Evolutionary conservation across 2,797 vertebrate species (phyloP).

Genomic region (Dallia pectoralis): DNA sequence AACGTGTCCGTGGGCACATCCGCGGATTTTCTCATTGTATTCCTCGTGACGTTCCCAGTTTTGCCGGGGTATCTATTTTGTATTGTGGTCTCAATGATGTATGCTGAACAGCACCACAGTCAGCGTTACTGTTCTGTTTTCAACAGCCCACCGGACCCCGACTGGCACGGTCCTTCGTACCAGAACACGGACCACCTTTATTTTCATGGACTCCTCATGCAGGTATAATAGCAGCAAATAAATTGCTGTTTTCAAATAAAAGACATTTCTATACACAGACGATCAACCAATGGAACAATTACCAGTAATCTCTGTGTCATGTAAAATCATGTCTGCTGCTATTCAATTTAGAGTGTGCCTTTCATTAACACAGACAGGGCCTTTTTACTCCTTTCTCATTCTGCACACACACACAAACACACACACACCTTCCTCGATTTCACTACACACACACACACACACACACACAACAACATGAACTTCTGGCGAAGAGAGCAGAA

Average conservation of each 20-base stretch:
- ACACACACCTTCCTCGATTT: background rate
- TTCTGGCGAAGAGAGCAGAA: slow-evolving; percentile 35
- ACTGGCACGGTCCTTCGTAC: slow-evolving; percentile 10
- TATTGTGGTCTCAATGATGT: background rate
- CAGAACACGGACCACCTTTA: slow-evolving; percentile 4
- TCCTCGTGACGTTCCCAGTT: no score
- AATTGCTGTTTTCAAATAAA: slow-evolving; percentile 34
- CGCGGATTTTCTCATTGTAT: no score
- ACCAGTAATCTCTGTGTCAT: slow-evolving; percentile 47
- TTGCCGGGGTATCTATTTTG: background rate
- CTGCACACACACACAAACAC: background rate
- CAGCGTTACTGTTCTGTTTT: background rate
- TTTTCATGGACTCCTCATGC: slow-evolving; percentile 9
- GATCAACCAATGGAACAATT: slow-evolving; percentile 41
- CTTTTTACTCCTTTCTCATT: slow-evolving; percentile 11
- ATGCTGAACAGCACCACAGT: background rate
- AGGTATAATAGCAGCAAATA: slow-evolving; percentile 31
- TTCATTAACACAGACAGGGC: slow-evolving; percentile 25
- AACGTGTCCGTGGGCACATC: no score
- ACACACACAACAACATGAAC: slow-evolving; percentile 20
- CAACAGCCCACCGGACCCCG: background rate
- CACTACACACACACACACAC: background rate
- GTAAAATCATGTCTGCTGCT: slow-evolving; percentile 43
- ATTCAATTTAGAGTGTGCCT: slow-evolving; percentile 38
- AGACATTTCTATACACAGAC: slow-evolving; percentile 9